Evolutionary conservation across 2,113 vertebrate genomes (phyloP).

Genomic region (Speoplatyrhinus poulsoni): DNA sequence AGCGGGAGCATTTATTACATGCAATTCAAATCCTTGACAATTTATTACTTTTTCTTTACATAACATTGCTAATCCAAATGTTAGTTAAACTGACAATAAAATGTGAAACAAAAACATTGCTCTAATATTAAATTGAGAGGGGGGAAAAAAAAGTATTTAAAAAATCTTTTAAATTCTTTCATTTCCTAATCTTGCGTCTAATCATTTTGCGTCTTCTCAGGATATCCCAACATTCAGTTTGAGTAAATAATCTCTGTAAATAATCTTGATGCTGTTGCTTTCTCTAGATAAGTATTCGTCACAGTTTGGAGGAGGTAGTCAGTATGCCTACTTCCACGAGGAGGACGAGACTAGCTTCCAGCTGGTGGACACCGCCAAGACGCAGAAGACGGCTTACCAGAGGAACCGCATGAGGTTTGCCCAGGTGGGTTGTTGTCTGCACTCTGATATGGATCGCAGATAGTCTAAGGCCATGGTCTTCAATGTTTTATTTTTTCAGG

Average conservation of each 20-base stretch:
- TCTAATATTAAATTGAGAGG: too few species aligned
- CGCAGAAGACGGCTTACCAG: constrained; percentile 97
- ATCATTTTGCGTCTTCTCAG: too few species aligned
- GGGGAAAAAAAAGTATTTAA: too few species aligned
- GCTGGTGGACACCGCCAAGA: constrained; percentile 94
- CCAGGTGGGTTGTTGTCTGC: constrained; percentile 77
- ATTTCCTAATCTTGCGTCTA: too few species aligned
- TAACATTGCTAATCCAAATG: background rate
- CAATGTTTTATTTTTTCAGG: too few species aligned
- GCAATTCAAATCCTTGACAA: background rate
- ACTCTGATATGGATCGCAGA: too few species aligned
- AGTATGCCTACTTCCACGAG: constrained; percentile 97
- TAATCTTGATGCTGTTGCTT: background rate
- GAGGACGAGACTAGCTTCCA: constrained; percentile 98
- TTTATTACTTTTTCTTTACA: background rate
- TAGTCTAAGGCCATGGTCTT: too few species aligned
- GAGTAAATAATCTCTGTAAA: too few species aligned
- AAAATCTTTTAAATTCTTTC: too few species aligned
- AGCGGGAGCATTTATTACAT: constrained; percentile 36
- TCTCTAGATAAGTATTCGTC: constrained; percentile 93
- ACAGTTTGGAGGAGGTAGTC: constrained; percentile 95
- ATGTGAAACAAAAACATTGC: too few species aligned
- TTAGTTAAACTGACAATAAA: background rate
- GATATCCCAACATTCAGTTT: too few species aligned
- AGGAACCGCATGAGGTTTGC: constrained; percentile 97